Percentiles rank a stretch among this genome's conserved stretches.
Conservation (phyloP, 2,888 invertebrate genomes). For the Plemyria rubiginata region DNA sequence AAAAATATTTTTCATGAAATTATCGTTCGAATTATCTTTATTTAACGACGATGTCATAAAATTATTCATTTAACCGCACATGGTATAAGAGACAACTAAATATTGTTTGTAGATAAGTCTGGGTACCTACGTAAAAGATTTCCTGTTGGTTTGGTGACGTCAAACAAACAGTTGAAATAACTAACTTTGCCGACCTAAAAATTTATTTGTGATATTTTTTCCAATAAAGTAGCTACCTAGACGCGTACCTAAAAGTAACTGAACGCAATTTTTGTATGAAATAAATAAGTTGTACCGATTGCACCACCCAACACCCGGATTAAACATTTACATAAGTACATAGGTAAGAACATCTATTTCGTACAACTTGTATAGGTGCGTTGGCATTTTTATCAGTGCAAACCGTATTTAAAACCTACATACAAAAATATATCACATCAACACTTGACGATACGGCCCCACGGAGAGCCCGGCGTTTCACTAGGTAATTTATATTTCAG, state of each 20-base stretch:
- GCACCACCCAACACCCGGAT: neutral
- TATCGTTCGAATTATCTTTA: neutral
- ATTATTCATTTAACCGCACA: neutral
- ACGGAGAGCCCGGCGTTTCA: conserved; percentile 16
- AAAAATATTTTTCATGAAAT: neutral
- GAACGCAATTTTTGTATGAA: too few relatives aligned
- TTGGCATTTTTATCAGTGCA: neutral
- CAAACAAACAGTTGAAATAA: neutral
- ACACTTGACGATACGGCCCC: conserved; percentile 8
- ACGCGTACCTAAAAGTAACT: too few relatives aligned
- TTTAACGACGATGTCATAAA: conserved; percentile 6
- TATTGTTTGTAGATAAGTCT: neutral
- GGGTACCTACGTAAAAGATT: neutral
- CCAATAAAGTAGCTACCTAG: neutral
- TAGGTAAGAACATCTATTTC: too few relatives aligned
- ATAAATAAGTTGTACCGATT: too few relatives aligned
- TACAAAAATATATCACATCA: conserved; percentile 16
- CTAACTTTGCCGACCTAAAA: neutral
- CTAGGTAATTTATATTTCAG: conserved; percentile 32
- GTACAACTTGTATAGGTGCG: too few relatives aligned
- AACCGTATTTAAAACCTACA: neutral
- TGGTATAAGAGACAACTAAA: neutral
- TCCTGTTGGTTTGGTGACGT: neutral
- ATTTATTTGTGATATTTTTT: neutral
- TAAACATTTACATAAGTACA: neutral